Evolutionary conservation across 1,140 invertebrate genomes (phyloP), one percentile per base, ranked within the genome.

Genomic region (Idris sp.): DNA sequence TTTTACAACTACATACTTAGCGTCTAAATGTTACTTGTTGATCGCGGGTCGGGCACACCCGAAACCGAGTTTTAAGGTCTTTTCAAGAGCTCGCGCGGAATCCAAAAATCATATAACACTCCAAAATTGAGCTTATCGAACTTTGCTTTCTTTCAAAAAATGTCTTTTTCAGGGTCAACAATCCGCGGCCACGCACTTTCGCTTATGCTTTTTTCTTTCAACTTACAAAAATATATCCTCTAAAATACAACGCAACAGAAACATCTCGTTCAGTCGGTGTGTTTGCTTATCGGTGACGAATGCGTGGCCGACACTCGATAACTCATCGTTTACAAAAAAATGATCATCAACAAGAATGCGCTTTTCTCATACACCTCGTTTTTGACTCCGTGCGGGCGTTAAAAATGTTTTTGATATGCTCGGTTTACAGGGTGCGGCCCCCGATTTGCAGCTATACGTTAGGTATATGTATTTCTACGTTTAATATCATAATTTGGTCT

Each of bases 201-300:
- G 16, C 31, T 58, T n/a, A n/a, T n/a, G n/a, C n/a, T n/a, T n/a
- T 40, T 38, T 2, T n/a, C 18, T 22, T 31, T 56, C 28, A 65
- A 75, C 28, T 64, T 75, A 76, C 61, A 76, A 76, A 76, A 76
- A 76, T 76, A 76, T 61, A 71, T 71, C 59, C 58, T 69, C 65
- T 75, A 64, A 59, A 71, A 69, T 65, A 75, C 72, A 74, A 74
- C 72, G 62, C 72, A 74, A 74, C 62, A 53, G 49, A 74, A 74
- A 68, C 72, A 38, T 62, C 26, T 44, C 59, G 58, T n/a, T n/a
- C 33, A 19, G 26, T 46, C 44, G 54, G 65, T 61, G 30, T 28
- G 48, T 64, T 28, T 28, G 51, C 41, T 53, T 54, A 43, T 9
- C 28, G 48, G 18, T 53, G 33, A 51, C 19, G 68, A 36, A 43